Evolutionary conservation across 2,113 vertebrate genomes (phyloP), one percentile per base, ranked within the genome.

Genomic region (Tachycineta bicolor): DNA sequence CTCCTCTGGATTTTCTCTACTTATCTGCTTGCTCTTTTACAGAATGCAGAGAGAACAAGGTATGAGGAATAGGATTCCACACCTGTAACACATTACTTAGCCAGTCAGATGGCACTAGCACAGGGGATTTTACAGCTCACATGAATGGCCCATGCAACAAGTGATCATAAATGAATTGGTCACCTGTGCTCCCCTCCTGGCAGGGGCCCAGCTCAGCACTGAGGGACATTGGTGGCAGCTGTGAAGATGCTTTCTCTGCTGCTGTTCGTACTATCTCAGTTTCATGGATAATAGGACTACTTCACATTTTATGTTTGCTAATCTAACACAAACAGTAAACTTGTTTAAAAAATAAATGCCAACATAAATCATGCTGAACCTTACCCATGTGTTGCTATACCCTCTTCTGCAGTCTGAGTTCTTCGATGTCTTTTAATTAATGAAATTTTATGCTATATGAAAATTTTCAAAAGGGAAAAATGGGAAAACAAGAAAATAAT

Each of bases 141-240:
- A 5, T 8, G 8, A 17, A 55, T n/a, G 23, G 31, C 5, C 31
- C 17, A 9, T 39, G 28, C 33, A 13, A n/a, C n/a, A 50, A 59
- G 13, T 26, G 7, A 55, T n/a, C 31, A 22, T 50, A 65, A 80
- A 55, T 24, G 0, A 76, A 59, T 9, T 44, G 23, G 22, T 17
- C 39, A 53, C 31, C 47, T 47, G 6, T 39, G 14, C 3, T 88
- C 10, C 20, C 22, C 4, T 49, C 5, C 19, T 53, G 43, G 23
- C 28, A 12, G 14, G 10, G 10, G 11, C 34, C 11, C 60, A 47
- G 19, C 13, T 47, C 43, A 71, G 62, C 28, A 59, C 6, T 41
- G n/a, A 58, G n/a, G 31, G 31, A 14, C 8, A 22, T 1, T 17
- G 21, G 28, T 14, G 49, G 19, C 0, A 0, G 11, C 16, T 46